Conservation (phyloP, 2,888 invertebrate genomes). For the Megaustenia siamemsis region DNA sequence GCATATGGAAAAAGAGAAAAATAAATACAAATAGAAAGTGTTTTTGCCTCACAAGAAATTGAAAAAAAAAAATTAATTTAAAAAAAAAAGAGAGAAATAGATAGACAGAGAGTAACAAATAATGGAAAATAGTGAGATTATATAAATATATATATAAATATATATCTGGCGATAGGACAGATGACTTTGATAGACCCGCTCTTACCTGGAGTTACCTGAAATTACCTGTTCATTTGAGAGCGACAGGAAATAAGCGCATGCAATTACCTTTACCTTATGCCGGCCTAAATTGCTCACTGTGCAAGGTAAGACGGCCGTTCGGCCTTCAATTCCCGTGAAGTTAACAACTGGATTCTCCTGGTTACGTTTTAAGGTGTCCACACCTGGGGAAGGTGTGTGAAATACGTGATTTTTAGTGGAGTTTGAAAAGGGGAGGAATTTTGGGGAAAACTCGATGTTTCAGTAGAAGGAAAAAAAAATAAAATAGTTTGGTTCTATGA, state of each 20-base stretch:
- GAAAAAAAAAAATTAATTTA: neutral
- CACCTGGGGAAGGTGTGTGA: constrained; percentile 18
- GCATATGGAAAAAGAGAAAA: constrained; percentile 19
- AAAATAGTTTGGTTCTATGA: no score
- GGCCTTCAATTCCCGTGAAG: constrained; percentile 69
- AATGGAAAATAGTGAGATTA: no score
- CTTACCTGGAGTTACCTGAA: constrained; percentile 34
- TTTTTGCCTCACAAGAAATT: neutral
- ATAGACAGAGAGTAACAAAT: no score
- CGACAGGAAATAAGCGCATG: constrained; percentile 55
- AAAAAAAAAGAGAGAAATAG: neutral
- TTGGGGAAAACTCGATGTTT: no score
- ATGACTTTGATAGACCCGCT: constrained; percentile 31
- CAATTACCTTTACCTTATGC: constrained; percentile 58
- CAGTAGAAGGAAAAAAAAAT: no score
- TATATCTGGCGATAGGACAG: constrained; percentile 39
- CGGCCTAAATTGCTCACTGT: constrained; percentile 67
- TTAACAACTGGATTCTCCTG: constrained; percentile 60
- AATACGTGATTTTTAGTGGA: no score
- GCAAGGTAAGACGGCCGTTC: constrained; percentile 71
- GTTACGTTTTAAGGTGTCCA: constrained; percentile 1
- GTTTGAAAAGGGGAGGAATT: no score
- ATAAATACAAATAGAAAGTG: neutral
- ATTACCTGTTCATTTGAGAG: constrained; percentile 17
- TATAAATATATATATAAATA: no score